phyloP scores from a whole-genome alignment of 92 coral and sea anemone species.

The Phenganax stokvisi region DNA sequence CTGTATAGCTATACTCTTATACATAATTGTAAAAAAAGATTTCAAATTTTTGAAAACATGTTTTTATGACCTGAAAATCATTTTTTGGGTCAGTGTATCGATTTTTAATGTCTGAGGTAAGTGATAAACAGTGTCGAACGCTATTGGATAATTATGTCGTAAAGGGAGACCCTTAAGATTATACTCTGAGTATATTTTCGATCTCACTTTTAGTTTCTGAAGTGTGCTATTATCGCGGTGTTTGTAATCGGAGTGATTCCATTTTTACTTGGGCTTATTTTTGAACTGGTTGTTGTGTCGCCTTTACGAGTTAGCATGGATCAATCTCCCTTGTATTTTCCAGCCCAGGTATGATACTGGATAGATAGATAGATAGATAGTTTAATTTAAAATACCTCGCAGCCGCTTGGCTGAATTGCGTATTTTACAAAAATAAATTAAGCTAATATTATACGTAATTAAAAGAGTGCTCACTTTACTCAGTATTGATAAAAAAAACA shows the following conservation, averaged over 20 bases:
- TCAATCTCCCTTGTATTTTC: constrained; percentile 95
- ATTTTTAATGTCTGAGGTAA: not conserved
- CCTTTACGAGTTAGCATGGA: constrained; percentile 97
- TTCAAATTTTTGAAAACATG: too few species aligned
- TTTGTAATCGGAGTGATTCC: constrained; percentile 85
- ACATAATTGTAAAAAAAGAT: too few species aligned
- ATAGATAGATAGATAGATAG: not conserved
- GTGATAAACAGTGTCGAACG: not conserved
- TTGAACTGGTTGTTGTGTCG: constrained; percentile 92
- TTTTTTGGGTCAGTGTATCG: not conserved
- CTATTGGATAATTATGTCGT: too few species aligned
- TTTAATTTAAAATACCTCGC: too few species aligned
- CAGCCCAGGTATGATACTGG: constrained; percentile 74
- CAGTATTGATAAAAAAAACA: too few species aligned
- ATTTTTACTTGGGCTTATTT: constrained; percentile 77
- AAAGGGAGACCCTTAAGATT: too few species aligned
- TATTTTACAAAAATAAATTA: too few species aligned
- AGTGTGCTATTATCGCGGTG: constrained; percentile 69
- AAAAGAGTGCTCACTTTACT: too few species aligned
- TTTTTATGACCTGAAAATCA: too few species aligned
- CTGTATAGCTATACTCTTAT: too few species aligned
- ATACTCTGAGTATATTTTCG: not conserved
- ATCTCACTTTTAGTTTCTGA: constrained; percentile 55
- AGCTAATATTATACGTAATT: too few species aligned
- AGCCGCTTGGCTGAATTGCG: too few species aligned